Conservation (phyloP, 2,797 vertebrate genomes). For the Denticeps clupeoides region DNA sequence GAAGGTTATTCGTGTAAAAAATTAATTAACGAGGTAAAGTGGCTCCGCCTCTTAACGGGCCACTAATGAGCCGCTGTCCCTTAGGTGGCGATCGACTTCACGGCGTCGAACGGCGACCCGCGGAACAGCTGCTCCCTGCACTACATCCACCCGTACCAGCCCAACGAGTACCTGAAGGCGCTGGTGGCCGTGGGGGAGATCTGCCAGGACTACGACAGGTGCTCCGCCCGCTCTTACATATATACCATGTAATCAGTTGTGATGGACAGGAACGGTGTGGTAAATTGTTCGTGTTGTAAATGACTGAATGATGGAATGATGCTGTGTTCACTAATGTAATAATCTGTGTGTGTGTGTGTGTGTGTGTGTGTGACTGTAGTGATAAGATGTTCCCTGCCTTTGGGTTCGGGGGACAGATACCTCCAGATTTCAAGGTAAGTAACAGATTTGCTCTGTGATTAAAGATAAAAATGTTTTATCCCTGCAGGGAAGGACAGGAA, state of each 20-base stretch:
- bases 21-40: too few species aligned
- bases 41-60: background rate
- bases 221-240: too few species aligned
- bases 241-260: too few species aligned
- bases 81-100: slow-evolving; percentile 98
- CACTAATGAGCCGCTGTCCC: background rate
- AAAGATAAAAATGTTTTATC: too few species aligned
- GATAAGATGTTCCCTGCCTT: slow-evolving; percentile 99
- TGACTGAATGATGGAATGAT: too few species aligned
- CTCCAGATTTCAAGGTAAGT: slow-evolving; percentile 92
- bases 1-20: too few species aligned
- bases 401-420: slow-evolving; percentile 95
- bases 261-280: too few species aligned
- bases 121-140: slow-evolving; percentile 98
- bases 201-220: slow-evolving; percentile 99
- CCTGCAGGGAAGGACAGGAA: too few species aligned
- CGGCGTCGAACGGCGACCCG: slow-evolving; percentile 92
- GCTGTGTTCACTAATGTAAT: too few species aligned
- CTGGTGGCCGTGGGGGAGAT: slow-evolving; percentile 96
- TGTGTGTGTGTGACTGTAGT: slow-evolving; percentile 54
- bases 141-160: slow-evolving; percentile 98
- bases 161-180: slow-evolving; percentile 96
- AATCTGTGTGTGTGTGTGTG: too few species aligned
- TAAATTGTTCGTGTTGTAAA: too few species aligned
- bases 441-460: too few species aligned